Base-by-base conservation (phyloP, 2,113 vertebrate genomes). In the Malurus cyaneus region DNA sequence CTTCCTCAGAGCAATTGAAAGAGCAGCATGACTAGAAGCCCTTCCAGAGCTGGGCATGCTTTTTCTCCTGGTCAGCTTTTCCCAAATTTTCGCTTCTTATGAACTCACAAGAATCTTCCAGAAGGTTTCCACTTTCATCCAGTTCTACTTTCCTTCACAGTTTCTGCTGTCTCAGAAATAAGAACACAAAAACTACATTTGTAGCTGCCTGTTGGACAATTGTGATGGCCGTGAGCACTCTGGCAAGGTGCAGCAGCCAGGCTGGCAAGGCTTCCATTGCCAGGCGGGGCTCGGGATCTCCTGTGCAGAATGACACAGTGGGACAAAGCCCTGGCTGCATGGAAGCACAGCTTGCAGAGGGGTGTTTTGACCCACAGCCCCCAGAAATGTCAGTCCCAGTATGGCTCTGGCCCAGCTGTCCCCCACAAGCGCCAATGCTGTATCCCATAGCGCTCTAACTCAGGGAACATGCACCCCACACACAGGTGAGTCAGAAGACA, bases 201-300 rank as follows among this genome's bases (percentile, higher is more conserved):
- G 14, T 39, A 46, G 49, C 57, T 72, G 24, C 18, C 34, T 66
- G 46, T 34, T 64, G 62, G 87, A 20, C 32, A 60, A 34, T 44
- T 3, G 3, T 3, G 39, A 32, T 16, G 32, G 76, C 25, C 34
- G 46, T 15, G 32, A 62, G 32, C 32, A 36, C 65, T 53, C 81
- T 57, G 36, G 26, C 36, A 53, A 64, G 34, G 29, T 19, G 28
- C 23, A 39, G 19, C 13, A 85, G 65, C 36, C 29, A 39, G 46
- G 36, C 34, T 69, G 60, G 65, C n/a, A 32, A 62, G 49, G n/a
- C 16, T 11, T 5, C 47, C 44, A 8, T 2, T 39, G 36, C 42
- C n/a, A 78, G 47, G n/a, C 6, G 15, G 18, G 42, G 20, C 14
- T 41, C 0, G 0, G 36, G 23, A 19, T 36, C 31, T 44, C 61